These are phyloP conservation scores for Picus viridis DNA, from an alignment of 2,797 vertebrate species.

Conservation along the genomic window DNA sequence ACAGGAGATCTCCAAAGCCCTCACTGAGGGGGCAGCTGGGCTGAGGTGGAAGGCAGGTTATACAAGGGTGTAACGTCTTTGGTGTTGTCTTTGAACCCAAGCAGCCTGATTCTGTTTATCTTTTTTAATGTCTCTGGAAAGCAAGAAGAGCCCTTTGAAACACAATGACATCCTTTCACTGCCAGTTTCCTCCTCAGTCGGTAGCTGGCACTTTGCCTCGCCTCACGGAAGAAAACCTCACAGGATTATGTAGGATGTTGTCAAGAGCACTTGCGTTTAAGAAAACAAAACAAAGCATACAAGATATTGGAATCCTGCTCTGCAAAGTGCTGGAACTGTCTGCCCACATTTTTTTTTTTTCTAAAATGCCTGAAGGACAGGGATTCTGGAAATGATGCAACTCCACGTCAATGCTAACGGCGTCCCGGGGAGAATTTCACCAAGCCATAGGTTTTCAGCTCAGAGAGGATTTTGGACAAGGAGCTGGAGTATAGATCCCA, in stretches of 20 bases:
- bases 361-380: slow-evolving; percentile 46
- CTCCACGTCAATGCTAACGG: background rate
- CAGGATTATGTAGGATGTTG: background rate
- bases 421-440: background rate
- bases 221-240: background rate
- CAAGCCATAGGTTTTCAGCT: background rate
- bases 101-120: background rate
- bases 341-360: slow-evolving; percentile 55
- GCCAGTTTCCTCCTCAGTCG: slow-evolving; percentile 35
- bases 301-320: slow-evolving; percentile 54
- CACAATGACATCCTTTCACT: slow-evolving; percentile 20
- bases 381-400: slow-evolving; percentile 19
- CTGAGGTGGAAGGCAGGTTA: background rate
- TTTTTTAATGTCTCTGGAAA: background rate
- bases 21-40: background rate
- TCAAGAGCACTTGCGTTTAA: background rate
- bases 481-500: background rate
- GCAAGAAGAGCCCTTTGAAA: slow-evolving; percentile 1
- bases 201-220: slow-evolving; percentile 35
- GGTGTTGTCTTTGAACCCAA: background rate
- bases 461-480: background rate
- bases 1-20: background rate
- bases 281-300: slow-evolving; percentile 29
- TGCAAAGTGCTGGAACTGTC: slow-evolving; percentile 32
- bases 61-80: background rate